Base-by-base conservation (phyloP, 2,113 vertebrate genomes). In the Hemibagrus wyckioides region DNA sequence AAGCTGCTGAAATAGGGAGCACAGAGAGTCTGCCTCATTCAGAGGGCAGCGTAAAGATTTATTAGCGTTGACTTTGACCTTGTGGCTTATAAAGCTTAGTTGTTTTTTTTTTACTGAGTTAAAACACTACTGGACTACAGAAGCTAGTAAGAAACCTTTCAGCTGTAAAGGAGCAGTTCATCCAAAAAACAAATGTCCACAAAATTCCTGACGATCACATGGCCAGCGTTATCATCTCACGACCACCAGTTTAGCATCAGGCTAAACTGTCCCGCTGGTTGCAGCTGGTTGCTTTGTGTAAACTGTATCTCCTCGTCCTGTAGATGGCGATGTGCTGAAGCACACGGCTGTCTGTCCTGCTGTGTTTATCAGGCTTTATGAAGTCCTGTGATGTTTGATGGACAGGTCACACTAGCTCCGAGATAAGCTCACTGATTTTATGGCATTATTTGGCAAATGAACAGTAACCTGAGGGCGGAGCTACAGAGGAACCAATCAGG, bases 251-350 rank as follows among this genome's bases (percentile, higher is more conserved):
- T 33, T 30, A 30, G 6, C 48, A 23, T 80, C 77, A 57, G 76
- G 76, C 23, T 50, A 50, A 48, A 6, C 5, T 30, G 56, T 57
- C 33, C 39, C 10, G 4, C 21, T 15, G 14, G 15, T 7, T 5
- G 30, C 3, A n/a, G n/a, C n/a, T n/a, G n/a, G 10, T 80, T 19
- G 5, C 7, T 36, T 57, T n/a, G 48, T 1, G n/a, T 79, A 28
- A 30, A 19, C 48, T 36, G 52, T 59, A 39, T 13, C 13, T 57
- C 39, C 23, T 0, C 39, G 63, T 54, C 50, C 50, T 54, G 8
- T 57, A 84, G 83, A 41, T 33, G 83, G 83, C 83, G 65, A 52
- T 56, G 67, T 57, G 48, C 50, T 76, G 73, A 44, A 76, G 25
- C 25, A 15, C 13, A 4, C 6, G 1, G 69, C 69, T 41, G 21